Base-by-base conservation (phyloP, 1,140 invertebrate genomes). In the Trachymyrmex septentrionalis region DNA sequence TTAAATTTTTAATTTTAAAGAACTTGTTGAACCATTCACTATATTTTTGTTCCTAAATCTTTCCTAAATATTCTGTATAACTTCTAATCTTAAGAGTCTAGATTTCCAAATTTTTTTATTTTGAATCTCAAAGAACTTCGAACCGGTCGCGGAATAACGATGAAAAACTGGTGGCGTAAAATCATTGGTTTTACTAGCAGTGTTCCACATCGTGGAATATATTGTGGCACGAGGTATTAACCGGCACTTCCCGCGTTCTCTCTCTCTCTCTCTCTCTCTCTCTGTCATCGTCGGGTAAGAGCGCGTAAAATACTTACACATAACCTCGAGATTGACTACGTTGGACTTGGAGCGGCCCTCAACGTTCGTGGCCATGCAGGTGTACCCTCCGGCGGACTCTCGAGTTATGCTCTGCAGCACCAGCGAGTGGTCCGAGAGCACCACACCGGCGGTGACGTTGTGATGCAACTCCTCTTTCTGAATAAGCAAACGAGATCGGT, bases 321-420 rank as follows among this genome's bases (percentile, higher is more conserved):
- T 96, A 73, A 97, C 96, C 86, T 95, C 94, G 75, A 97, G 95
- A 69, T 94, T 92, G 76, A 96, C 95, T 48, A 94, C 90, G 90
- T 96, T 96, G 85, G 96, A 96, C 86, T 94, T 95, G 30, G 96
- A 95, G 82, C 94, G 95, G n/a, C 96, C 96, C 92, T 96, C 96
- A 21, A 93, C 91, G 88, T 97, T 97, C 50, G 94, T 92, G 4
- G 96, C 96, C 38, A 95, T 92, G 92, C 96, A 97, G 71, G 96
- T 96, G 90, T 97, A 97, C 81, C 95, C 95, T 73, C 96, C 96
- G 53, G 96, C 95, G 55, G 96, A 95, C 84, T 95, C 95, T 84
- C 96, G 93, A 63, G 95, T 96, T 90, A 97, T 96, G 76, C 95
- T 95, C 88, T 97, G 96, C 73, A 97, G 95, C 24, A 96, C 96